Evolutionary conservation across 2,888 invertebrate genomes (phyloP), one percentile per base, ranked within the genome.

Genomic region (Leucoma salicis): DNA sequence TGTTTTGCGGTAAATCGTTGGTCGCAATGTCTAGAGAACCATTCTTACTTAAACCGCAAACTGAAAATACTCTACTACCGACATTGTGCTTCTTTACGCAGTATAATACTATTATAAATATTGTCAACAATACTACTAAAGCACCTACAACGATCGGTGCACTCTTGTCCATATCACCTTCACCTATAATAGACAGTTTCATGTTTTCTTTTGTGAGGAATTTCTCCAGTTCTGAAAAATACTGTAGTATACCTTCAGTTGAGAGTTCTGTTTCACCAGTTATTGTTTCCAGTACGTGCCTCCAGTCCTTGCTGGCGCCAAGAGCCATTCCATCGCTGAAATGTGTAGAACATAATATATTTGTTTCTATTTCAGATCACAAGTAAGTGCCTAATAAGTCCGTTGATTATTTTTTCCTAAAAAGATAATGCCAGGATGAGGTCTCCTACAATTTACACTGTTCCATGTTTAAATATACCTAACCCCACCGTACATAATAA

Each of bases 1-100:
- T 85, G 11, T 63, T 64, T 54, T 74, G 75, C 1, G 82, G 68
- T 37, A 71, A 56, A 52, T 87, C 87, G 41, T 78, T 80, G 0
- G 85, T 80, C 1, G 71, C 86, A 46, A 88, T 88, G 49, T 89
- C 88, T 49, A 88, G 67, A 7, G 88, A 88, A 0, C 88, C 88
- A 49, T 88, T 89, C 58, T 85, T 84, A 53, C 76, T 84, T 14
- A 88, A 59, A 45, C 88, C 85, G 47, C 83, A 88, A 24, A 73
- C 42, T 6, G 83, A 74, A 28, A 84, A 70, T 21, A 87, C 50
- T 64, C 68, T 79, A 29, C 71, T 66, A 0, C 74, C 70, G 25
- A 75, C 42, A 48, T 82, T 70, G 39, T 77, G 70, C 58, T 84
- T 87, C 53, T 80, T 89, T 14, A 80, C 66, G 67, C 78, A 86